A percentile compares a stretch with the other conserved stretches of the same genome.
phyloP scores from a whole-genome alignment of 2,113 vertebrate genomes.

The Eubucco bourcierii region DNA sequence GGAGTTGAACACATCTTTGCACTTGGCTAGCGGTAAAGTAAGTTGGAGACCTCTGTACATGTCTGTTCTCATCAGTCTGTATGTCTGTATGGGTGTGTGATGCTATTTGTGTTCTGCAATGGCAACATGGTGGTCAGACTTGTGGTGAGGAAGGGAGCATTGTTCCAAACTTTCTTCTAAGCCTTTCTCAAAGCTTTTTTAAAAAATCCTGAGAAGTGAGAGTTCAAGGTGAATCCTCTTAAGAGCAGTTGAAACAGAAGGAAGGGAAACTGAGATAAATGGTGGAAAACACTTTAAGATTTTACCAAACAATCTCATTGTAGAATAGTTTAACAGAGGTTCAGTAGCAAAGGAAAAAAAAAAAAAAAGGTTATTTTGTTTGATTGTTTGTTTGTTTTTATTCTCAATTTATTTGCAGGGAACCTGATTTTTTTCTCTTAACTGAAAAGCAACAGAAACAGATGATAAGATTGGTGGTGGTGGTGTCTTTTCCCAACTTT shows the following conservation, averaged over 20 bases:
- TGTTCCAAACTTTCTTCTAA: background rate
- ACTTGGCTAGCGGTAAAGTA: slow-evolving; percentile 93
- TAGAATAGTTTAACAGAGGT: background rate
- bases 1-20: slow-evolving; percentile 89
- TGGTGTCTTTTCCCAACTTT: background rate
- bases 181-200: background rate
- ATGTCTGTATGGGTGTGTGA: background rate
- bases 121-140: background rate
- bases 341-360: background rate
- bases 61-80: background rate
- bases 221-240: background rate
- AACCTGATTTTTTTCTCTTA: background rate
- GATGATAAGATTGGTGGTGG: background rate
- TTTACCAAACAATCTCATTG: background rate
- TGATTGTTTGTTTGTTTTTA: background rate
- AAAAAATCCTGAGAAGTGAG: background rate
- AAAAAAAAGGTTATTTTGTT: too few species aligned
- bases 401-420: background rate
- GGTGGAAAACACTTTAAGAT: background rate
- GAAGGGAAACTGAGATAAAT: background rate
- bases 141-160: background rate
- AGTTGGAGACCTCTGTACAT: slow-evolving; percentile 53
- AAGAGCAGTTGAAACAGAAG: background rate
- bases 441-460: background rate
- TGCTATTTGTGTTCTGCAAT: background rate